These are phyloP conservation scores for Conopomorpha cramerella DNA, from an alignment of 1,140 invertebrate genomes.

Conservation along the genomic window DNA sequence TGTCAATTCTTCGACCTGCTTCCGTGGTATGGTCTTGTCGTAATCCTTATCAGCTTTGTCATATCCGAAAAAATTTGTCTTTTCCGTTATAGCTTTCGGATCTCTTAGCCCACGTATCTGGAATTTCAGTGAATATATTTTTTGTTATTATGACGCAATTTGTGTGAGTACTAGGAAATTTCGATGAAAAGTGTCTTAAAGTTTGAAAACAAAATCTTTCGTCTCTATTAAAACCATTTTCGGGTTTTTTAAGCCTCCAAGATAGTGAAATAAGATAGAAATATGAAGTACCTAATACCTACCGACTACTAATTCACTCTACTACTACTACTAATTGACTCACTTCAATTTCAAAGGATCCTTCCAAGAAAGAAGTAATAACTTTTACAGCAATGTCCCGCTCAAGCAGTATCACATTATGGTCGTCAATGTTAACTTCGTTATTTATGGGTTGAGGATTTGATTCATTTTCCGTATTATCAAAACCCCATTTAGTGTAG, in stretches of 20 bases:
- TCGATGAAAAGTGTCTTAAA: no score
- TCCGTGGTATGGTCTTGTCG: conserved; percentile 7
- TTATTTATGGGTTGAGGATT: conserved; percentile 10
- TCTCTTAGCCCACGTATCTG: conserved; percentile 25
- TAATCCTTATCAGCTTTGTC: conserved; percentile 20
- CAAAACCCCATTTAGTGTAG: conserved; percentile 26
- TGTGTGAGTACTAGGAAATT: background rate
- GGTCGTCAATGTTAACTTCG: conserved; percentile 18
- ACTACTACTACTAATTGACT: no score
- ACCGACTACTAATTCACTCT: no score
- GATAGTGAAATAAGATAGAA: background rate
- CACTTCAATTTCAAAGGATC: conserved; percentile 23
- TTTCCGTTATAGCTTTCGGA: conserved; percentile 1
- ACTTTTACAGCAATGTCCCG: conserved; percentile 8
- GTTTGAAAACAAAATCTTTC: no score
- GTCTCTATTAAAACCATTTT: no score
- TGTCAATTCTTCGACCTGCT: conserved; percentile 8
- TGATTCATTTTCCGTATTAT: conserved; percentile 14
- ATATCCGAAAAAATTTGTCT: conserved; percentile 20
- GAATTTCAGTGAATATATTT: no score
- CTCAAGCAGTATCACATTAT: conserved; percentile 17
- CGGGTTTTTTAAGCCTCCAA: no score
- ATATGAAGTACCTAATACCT: background rate
- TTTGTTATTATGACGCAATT: background rate
- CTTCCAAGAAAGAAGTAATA: conserved; percentile 18